Conservation (phyloP, 2,888 invertebrate genomes). For the Notocelia uddmanniana region DNA sequence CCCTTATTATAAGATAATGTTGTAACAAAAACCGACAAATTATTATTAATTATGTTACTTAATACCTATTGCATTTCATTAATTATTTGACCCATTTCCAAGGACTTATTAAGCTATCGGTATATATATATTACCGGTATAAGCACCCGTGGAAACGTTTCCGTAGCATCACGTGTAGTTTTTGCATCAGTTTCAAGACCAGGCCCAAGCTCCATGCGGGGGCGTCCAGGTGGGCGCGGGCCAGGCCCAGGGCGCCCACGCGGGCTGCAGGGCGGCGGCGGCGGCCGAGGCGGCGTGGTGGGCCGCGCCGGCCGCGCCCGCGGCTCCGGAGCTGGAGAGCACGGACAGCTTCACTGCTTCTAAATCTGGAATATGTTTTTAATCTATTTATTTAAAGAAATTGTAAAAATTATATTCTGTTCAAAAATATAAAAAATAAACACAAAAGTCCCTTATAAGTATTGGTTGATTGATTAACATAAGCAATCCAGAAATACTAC, state of each 20-base stretch:
- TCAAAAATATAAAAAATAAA: too few relatives aligned
- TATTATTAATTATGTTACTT: too few relatives aligned
- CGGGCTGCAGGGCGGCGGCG: conserved; percentile 83
- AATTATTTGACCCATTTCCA: background rate
- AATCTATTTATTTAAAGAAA: background rate
- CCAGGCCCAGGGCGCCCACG: conserved; percentile 64
- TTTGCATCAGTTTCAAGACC: conserved; percentile 58
- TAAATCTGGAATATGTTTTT: conserved; percentile 69
- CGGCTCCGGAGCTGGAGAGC: conserved; percentile 85
- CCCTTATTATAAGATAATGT: too few relatives aligned
- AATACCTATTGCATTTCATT: background rate
- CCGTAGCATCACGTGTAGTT: background rate
- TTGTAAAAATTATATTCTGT: too few relatives aligned
- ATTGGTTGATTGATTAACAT: too few relatives aligned
- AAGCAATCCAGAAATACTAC: too few relatives aligned
- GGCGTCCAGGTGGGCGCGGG: conserved; percentile 59
- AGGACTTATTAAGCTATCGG: background rate
- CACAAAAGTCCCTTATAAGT: too few relatives aligned
- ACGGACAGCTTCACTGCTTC: conserved; percentile 87
- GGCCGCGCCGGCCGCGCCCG: conserved; percentile 83
- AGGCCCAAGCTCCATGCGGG: conserved; percentile 65
- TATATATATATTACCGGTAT: background rate
- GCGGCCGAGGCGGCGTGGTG: conserved; percentile 87
- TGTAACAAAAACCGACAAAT: too few relatives aligned
- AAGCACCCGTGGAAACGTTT: background rate